Evolutionary conservation across 1,140 invertebrate species (phyloP), one percentile per base, ranked within the genome.

Genomic region (Hypsibius dujardini): DNA sequence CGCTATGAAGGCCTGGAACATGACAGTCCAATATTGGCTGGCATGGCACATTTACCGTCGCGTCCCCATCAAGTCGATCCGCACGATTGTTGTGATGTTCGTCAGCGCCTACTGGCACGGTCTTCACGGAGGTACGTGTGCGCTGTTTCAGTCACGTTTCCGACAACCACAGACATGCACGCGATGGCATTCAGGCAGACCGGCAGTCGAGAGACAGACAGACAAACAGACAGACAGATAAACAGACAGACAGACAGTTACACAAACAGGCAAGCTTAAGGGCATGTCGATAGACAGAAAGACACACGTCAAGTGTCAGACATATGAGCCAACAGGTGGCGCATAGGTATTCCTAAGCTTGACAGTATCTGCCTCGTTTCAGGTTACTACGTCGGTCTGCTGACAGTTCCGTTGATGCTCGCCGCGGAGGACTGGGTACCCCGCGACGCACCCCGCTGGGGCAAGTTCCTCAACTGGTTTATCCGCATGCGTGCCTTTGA

Each of bases 81-180:
- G 90, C 76, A 85, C 87, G n/a, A 81, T 86, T 0, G 84, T 86
- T 0, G 92, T 90, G 0, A 85, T 96, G 79, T 80, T 87, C 62
- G 85, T 92, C 0, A 95, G 91, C 40, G 87, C 92, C 12, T 84
- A 90, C 71, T 97, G 93, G 94, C 94, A 97, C 79, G 93, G 94
- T 15, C 87, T 91, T 73, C 87, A 92, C 74, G 62, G 62, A 67
- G 62, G 50, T 56, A 56, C 28, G 28, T 28, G 28, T 28, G 28
- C 28, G 28, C 28, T 28, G 28, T 28, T 28, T 28, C 28, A 28
- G 28, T 28, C 28, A 28, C 28, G 28, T 28, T 28, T 28, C 28
- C 28, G 28, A 28, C 28, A 28, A 28, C 28, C 28, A 28, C 0
- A 28, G 28, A 28, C 28, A 28, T 28, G 28, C 28, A 28, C 28